A percentile compares a stretch with the other conserved stretches of the same genome.
phyloP scores from a whole-genome alignment of 1,140 invertebrate genomes.

The Thaumetopoea pityocampa region DNA sequence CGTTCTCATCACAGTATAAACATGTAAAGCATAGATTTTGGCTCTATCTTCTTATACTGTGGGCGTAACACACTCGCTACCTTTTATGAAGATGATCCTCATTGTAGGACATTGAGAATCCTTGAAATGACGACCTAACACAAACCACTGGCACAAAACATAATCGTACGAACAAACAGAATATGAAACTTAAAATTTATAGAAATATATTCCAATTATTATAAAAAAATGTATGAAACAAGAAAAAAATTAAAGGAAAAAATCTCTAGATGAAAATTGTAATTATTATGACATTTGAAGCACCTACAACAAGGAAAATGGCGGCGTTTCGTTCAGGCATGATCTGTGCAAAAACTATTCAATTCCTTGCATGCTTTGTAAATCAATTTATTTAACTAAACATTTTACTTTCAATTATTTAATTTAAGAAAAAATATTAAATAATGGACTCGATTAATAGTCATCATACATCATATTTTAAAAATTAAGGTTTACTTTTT shows the following conservation, averaged over 20 bases:
- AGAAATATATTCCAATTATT: constrained; percentile 17
- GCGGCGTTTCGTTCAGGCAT: constrained; percentile 43
- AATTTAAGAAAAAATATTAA: too few relatives aligned
- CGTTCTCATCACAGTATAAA: constrained; percentile 17
- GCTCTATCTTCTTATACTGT: constrained; percentile 28
- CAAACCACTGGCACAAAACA: constrained; percentile 16
- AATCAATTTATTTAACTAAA: too few relatives aligned
- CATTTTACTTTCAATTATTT: too few relatives aligned
- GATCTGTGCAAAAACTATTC: constrained; percentile 20
- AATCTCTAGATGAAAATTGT: constrained; percentile 47
- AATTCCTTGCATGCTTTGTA: background rate
- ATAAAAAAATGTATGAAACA: constrained; percentile 28
- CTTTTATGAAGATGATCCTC: constrained; percentile 65
- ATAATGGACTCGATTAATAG: too few relatives aligned
- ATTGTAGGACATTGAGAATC: constrained; percentile 65
- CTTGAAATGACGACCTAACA: constrained; percentile 58
- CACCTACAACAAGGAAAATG: constrained; percentile 75
- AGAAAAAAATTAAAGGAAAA: constrained; percentile 63
- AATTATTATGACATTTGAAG: constrained; percentile 75
- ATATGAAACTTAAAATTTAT: constrained; percentile 35
- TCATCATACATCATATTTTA: too few relatives aligned
- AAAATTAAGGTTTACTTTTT: too few relatives aligned
- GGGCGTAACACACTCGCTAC: constrained; percentile 59
- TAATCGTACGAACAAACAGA: constrained; percentile 8
- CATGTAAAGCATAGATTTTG: constrained; percentile 14